phyloP scores from a whole-genome alignment of 2,888 invertebrate species.

The Eupithecia tripunctaria region DNA sequence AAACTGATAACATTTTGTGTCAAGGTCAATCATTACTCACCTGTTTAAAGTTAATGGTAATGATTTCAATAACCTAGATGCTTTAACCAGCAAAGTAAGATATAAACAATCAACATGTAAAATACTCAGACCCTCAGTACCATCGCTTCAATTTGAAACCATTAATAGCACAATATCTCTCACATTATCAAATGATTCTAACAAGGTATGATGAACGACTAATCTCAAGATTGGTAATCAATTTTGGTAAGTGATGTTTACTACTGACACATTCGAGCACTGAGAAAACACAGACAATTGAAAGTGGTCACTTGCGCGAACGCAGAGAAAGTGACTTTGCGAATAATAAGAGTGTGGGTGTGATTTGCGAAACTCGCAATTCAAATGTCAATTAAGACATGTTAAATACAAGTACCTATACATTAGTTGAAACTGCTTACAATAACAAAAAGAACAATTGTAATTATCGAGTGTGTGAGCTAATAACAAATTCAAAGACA shows the following conservation, averaged over 20 bases:
- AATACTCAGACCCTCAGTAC: background rate
- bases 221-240: background rate
- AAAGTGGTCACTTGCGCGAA: constrained; percentile 54
- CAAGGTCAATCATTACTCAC: constrained; percentile 16
- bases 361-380: constrained; percentile 63
- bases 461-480: constrained; percentile 15
- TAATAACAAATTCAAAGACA: constrained; percentile 14
- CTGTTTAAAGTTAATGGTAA: constrained; percentile 14
- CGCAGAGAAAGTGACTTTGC: constrained; percentile 66
- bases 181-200: background rate
- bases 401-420: constrained; percentile 49
- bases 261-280: constrained; percentile 35
- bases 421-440: constrained; percentile 26
- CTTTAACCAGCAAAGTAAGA: background rate
- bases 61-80: background rate
- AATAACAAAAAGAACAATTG: constrained; percentile 22
- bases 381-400: constrained; percentile 56
- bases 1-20: constrained; percentile 15
- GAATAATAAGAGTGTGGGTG: constrained; percentile 66
- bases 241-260: background rate
- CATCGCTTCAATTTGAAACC: background rate
- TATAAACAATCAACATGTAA: background rate
- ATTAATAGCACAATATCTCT: background rate
- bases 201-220: background rate
- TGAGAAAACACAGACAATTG: constrained; percentile 37